Conservation (phyloP, 2,888 invertebrate genomes). For the Lithophane leautieri region DNA sequence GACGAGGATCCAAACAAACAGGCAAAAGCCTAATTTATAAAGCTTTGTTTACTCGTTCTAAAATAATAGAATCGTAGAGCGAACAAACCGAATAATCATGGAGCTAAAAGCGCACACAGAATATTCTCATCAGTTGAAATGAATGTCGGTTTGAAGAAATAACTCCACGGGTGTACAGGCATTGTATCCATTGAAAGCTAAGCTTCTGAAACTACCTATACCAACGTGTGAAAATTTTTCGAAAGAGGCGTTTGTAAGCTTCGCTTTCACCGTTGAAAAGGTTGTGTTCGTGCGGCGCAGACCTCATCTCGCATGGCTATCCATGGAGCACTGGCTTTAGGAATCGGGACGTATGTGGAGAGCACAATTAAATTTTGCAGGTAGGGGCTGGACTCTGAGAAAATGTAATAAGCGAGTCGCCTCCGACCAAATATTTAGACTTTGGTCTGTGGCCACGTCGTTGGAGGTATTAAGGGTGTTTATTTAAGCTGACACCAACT, state of each 20-base stretch:
- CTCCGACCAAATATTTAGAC: conserved; percentile 85
- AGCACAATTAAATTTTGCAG: conserved; percentile 86
- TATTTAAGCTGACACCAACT: conserved; percentile 58
- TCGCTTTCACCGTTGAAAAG: conserved; percentile 8
- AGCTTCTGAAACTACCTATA: conserved; percentile 28
- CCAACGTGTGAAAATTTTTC: neutral
- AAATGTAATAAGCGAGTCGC: conserved; percentile 87
- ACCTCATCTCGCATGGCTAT: conserved; percentile 29
- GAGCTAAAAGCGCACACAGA: conserved; percentile 62
- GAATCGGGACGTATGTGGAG: conserved; percentile 80
- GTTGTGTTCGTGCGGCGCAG: neutral
- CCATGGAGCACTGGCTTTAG: conserved; percentile 59
- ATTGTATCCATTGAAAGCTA: conserved; percentile 38
- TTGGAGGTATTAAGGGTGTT: conserved; percentile 63
- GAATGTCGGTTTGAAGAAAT: conserved; percentile 70
- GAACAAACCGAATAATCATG: conserved; percentile 57
- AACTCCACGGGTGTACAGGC: conserved; percentile 63
- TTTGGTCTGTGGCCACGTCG: conserved; percentile 69
- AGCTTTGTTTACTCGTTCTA: conserved; percentile 56
- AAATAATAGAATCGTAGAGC: conserved; percentile 60
- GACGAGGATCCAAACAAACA: conserved; percentile 37
- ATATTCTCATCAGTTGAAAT: conserved; percentile 66
- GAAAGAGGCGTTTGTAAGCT: neutral
- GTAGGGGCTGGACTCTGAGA: conserved; percentile 77
- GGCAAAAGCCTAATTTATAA: conserved; percentile 54